phyloP scores from a whole-genome alignment of 1,140 invertebrate species.

The Lasioglossum baleicum region DNA sequence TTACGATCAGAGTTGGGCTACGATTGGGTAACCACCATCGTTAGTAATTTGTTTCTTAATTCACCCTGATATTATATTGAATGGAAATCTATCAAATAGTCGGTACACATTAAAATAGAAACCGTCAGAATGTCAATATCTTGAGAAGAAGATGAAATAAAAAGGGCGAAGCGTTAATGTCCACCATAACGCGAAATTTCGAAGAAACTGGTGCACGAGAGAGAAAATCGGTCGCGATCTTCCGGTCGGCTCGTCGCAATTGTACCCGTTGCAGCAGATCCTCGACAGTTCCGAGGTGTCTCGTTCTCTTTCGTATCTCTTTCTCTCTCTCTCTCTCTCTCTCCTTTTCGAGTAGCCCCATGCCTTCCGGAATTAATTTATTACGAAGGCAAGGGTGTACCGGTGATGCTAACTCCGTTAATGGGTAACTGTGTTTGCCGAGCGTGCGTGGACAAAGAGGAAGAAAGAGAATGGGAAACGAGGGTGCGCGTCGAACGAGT shows the following conservation, averaged over 20 bases:
- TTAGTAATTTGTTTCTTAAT: no score
- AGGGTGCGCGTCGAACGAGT: constrained; percentile 50
- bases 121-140: no score
- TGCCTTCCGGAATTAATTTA: constrained; percentile 66
- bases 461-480: constrained; percentile 49
- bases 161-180: no score
- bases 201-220: no score
- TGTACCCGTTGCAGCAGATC: constrained; percentile 37
- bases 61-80: no score
- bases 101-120: no score
- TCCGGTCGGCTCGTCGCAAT: constrained; percentile 12
- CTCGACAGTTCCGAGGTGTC: constrained; percentile 31
- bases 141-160: no score
- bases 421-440: constrained; percentile 62
- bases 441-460: constrained; percentile 49
- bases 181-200: no score
- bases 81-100: no score
- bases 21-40: no score
- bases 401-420: constrained; percentile 60
- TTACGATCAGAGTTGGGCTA: no score
- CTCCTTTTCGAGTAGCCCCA: not conserved
- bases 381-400: constrained; percentile 52
- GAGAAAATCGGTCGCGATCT: no score
- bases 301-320: not conserved
- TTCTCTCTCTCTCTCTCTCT: not conserved